Evolutionary conservation across 2,797 vertebrate species (phyloP).

Genomic region (Melanotaenia nigrans): DNA sequence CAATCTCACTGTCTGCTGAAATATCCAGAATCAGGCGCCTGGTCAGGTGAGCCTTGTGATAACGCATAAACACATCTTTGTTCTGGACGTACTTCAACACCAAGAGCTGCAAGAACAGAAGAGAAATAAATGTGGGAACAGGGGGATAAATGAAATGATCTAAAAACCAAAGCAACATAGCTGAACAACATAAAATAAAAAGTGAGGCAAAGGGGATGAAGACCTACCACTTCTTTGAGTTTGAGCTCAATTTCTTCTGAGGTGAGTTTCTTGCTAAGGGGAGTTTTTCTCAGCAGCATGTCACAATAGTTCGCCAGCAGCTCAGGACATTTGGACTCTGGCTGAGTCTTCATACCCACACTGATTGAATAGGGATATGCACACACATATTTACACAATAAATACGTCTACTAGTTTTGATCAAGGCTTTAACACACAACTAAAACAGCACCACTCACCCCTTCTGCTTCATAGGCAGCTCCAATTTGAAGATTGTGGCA

Average conservation of each 20-base stretch:
- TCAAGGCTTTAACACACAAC: background rate
- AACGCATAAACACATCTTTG: conserved; percentile 98
- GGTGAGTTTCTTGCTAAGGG: conserved; percentile 97
- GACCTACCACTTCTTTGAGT: conserved; percentile 95
- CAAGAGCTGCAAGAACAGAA: conserved; percentile 50
- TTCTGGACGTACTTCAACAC: conserved; percentile 94
- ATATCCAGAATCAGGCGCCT: conserved; percentile 96
- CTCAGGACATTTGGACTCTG: conserved; percentile 97
- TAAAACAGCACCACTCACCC: conserved; percentile 83
- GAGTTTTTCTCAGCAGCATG: conserved; percentile 97
- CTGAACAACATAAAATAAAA: background rate
- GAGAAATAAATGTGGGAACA: background rate
- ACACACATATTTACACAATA: conserved; percentile 1
- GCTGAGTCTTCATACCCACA: conserved; percentile 96
- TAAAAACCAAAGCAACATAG: background rate
- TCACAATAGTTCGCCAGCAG: conserved; percentile 99
- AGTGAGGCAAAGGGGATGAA: background rate
- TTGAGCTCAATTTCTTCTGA: conserved; percentile 98
- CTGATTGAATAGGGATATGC: conserved; percentile 64
- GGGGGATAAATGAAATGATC: background rate
- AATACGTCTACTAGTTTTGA: background rate
- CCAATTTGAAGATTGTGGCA: conserved; percentile 98
- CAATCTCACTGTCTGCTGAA: conserved; percentile 97
- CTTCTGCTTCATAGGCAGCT: conserved; percentile 96
- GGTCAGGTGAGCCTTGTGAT: conserved; percentile 98